Base-by-base conservation (phyloP, 1,140 invertebrate species). In the Atta texana region DNA sequence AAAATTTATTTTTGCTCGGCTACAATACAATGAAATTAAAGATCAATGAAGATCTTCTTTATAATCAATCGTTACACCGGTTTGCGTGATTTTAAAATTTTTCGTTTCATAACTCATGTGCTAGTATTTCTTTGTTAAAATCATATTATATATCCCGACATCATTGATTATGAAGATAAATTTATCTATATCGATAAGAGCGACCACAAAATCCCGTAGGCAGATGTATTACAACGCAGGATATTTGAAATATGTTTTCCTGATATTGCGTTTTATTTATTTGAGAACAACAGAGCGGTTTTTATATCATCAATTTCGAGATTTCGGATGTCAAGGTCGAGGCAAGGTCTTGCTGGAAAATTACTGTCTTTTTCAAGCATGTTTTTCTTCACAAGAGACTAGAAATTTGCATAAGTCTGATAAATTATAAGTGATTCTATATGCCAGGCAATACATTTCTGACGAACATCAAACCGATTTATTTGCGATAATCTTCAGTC, bases 181-280 rank as follows among this genome's bases (percentile, higher is more conserved):
- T 59, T 72, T 88, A 90, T 90, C 86, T 87, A 0, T 61, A 34
- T 64, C 85, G 89, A 89, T 90, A 89, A 69, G 59, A 89, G 34
- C 24, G 21, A 24, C 16, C 53, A 81, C 44, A 34, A 74, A 49
- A 21, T 31, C 18, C 16, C 21, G 0, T 21, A 34, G 12, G 14
- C 49, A 71, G 53, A 14, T 6, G 16, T 24, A n/a, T 16, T 7
- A 59, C 21, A 18, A 39, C 16, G 14, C 3, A 49, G 44, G 16
- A 10, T 61, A 31, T 44, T 28, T 21, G 7, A n/a, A 28, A 69
- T 16, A 69, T 8, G 34, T 18, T 82, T 74, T 49, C 14, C 34
- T 18, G 31, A 0, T 31, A 63, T 12, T n/a, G n/a, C 8, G 8
- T 34, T 74, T 44, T 39, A 14, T 5, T 12, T 2, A 2, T 18